Percentiles rank a stretch among this genome's conserved stretches.
Evolutionary conservation across 1,140 invertebrate genomes (phyloP).

Genomic region (Triops longicaudatus): DNA sequence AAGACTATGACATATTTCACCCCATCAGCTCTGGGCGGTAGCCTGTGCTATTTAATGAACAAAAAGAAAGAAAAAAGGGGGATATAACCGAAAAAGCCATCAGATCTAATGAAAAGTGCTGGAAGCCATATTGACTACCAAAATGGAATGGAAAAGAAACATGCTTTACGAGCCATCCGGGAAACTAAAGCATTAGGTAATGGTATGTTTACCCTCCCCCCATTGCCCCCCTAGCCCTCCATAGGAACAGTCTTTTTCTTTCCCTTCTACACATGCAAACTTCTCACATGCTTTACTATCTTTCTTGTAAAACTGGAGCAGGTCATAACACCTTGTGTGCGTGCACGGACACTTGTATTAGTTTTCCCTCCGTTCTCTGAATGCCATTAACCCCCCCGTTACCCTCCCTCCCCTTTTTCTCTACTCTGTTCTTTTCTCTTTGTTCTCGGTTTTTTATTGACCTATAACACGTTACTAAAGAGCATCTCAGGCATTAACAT

Average conservation of each 20-base stretch:
- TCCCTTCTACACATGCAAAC: no score
- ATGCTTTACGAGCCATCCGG: constrained; percentile 9
- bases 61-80: no score
- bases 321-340: neutral
- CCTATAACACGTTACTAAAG: constrained; percentile 5
- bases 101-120: constrained; percentile 12
- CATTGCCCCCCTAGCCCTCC: neutral
- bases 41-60: no score
- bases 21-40: no score
- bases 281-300: neutral
- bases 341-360: neutral
- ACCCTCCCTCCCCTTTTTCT: neutral
- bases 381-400: neutral
- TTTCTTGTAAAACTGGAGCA: neutral
- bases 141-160: neutral
- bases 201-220: neutral
- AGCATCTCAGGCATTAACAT: neutral
- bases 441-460: neutral
- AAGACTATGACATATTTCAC: no score
- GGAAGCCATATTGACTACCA: neutral
- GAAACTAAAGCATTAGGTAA: neutral
- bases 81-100: neutral
- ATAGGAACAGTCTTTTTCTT: neutral
- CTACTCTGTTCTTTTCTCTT: neutral
- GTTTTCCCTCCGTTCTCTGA: neutral